Percentiles rank a stretch among this genome's conserved stretches.
Conservation (phyloP, 2,113 vertebrate genomes). For the Cololabis saira region DNA sequence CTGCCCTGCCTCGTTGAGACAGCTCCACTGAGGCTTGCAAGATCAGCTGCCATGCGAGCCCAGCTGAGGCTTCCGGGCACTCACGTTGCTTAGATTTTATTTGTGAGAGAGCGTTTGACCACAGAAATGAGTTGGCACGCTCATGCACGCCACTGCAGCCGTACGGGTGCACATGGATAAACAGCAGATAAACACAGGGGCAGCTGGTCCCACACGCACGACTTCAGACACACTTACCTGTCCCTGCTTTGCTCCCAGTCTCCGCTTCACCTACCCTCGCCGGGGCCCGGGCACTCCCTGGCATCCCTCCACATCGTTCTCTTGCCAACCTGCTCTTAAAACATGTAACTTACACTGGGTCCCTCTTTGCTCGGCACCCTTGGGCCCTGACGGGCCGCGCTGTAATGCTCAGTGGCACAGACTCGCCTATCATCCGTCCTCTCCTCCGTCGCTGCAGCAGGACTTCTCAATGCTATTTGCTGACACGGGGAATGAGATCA, state of each 20-base stretch:
- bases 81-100: slow-evolving; percentile 80
- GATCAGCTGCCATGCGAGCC: slow-evolving; percentile 80
- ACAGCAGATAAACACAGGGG: slow-evolving; percentile 32
- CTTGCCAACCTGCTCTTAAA: slow-evolving; percentile 70
- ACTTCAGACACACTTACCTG: slow-evolving; percentile 49
- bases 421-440: slow-evolving; percentile 61
- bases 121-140: slow-evolving; percentile 65
- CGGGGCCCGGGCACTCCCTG: slow-evolving; percentile 18
- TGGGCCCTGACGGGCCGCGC: slow-evolving; percentile 58
- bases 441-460: slow-evolving; percentile 57
- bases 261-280: slow-evolving; percentile 13
- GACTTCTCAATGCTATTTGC: slow-evolving; percentile 73
- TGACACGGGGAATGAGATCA: slow-evolving; percentile 77
- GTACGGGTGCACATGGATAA: slow-evolving; percentile 44
- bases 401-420: slow-evolving; percentile 73
- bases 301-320: slow-evolving; percentile 47
- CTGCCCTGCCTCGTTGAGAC: slow-evolving; percentile 78
- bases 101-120: slow-evolving; percentile 80
- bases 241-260: slow-evolving; percentile 5
- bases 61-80: slow-evolving; percentile 75
- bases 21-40: slow-evolving; percentile 82
- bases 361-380: slow-evolving; percentile 31
- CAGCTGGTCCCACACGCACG: slow-evolving; percentile 13
- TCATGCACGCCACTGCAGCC: slow-evolving; percentile 51
- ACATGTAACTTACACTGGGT: slow-evolving; percentile 73